Base-by-base conservation (phyloP, 2,113 vertebrate species). In the Callithrix jacchus region DNA sequence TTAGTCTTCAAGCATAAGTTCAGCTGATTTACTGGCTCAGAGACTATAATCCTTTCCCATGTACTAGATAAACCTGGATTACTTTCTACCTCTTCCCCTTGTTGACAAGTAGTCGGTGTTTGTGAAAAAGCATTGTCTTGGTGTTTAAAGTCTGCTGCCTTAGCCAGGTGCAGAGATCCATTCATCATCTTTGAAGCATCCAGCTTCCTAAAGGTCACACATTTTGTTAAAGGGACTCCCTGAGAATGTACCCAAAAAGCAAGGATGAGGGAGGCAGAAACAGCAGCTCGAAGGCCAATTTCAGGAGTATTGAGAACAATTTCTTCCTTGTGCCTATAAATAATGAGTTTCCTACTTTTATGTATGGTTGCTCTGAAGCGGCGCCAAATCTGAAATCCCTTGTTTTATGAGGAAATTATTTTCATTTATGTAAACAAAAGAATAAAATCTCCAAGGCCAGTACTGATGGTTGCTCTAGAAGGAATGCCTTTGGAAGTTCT, bases 311-410 rank as follows among this genome's bases (percentile, higher is more conserved):
- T 13, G 13, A 87, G 49, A 30, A 89, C 49, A 58, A 79, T 95
- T 87, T 94, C 91, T 86, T 88, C 70, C 47, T 79, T 58, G 32
- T 42, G 18, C 91, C 47, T 87, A 3, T n/a, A 79, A 93, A 86
- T 37, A 91, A 82, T 37, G 21, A 87, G 35, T 87, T 94, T 94
- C 70, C 82, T 87, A n/a, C 85, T 97, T 93, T 93, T 86, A 56
- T 87, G 64, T 91, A 42, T 77, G 49, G 56, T 42, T 93, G 40
- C 93, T 95, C 93, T 92, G 74, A 96, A 93, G 87, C 83, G n/a
- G 13, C 74, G 84, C 95, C 87, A 93, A 68, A 42, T 52, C n/a
- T 92, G 61, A 92, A 66, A 83, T 52, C 92, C 89, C 92, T 66
- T 89, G 56, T 56, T 82, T 76, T 32, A 12, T 37, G 37, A 74